phyloP scores from a whole-genome alignment of 37 sponge, comb jelly and placozoan species.

The Theonella swinhoei region DNA sequence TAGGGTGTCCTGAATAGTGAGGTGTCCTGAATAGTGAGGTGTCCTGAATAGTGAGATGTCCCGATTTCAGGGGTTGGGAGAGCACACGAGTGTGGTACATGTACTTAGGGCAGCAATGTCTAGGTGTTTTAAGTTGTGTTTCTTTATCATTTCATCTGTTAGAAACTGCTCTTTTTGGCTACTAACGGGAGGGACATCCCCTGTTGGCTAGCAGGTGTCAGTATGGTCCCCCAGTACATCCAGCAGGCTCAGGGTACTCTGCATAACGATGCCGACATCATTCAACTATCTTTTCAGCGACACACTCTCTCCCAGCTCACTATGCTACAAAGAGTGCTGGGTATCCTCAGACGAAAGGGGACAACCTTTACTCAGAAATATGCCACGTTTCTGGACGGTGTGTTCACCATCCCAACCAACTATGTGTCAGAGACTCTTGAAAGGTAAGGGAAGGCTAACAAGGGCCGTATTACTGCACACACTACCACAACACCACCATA shows the following conservation, averaged over 20 bases:
- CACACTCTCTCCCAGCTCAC: background rate
- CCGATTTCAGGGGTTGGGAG: too few relatives aligned
- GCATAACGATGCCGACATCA: background rate
- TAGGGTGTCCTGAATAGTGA: too few relatives aligned
- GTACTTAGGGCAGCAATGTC: too few relatives aligned
- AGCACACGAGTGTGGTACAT: too few relatives aligned
- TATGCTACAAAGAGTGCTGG: background rate
- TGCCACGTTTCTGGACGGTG: conserved; percentile 5
- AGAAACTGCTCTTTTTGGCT: background rate
- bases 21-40: too few relatives aligned
- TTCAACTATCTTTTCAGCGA: background rate
- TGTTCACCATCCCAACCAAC: background rate
- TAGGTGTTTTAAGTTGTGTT: too few relatives aligned
- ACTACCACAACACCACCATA: too few relatives aligned
- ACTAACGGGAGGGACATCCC: background rate
- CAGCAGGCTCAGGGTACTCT: background rate
- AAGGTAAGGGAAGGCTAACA: conserved; percentile 1
- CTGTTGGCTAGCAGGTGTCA: conserved; percentile 3
- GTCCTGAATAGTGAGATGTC: too few relatives aligned
- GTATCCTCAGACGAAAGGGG: background rate
- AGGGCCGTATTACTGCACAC: too few relatives aligned
- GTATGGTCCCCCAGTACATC: background rate
- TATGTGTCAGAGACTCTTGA: conserved; percentile 9
- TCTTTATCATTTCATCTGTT: background rate
- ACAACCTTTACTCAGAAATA: conserved; percentile 13